These are phyloP conservation scores for Pissodes strobi DNA, from an alignment of 1,140 invertebrate genomes.

Conservation along the genomic window DNA sequence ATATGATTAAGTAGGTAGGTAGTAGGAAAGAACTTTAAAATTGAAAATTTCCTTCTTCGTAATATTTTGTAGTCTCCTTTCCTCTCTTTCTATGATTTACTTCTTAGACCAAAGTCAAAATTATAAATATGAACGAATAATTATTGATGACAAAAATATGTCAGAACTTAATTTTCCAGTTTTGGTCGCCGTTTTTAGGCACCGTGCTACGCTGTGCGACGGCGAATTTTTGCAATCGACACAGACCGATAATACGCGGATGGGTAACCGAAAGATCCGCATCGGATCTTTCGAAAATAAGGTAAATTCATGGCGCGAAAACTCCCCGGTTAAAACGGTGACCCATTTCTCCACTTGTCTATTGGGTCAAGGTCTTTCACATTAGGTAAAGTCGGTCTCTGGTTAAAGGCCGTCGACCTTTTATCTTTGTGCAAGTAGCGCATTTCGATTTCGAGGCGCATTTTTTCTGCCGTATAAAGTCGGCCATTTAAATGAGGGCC, in stretches of 20 bases:
- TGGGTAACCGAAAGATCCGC: neutral
- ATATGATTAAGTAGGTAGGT: too few relatives aligned
- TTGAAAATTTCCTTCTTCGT: too few relatives aligned
- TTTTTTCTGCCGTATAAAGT: conserved; percentile 9
- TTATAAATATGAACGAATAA: too few relatives aligned
- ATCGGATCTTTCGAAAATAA: neutral
- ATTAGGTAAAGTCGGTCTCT: conserved; percentile 30
- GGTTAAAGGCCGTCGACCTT: conserved; percentile 20
- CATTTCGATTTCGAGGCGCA: conserved; percentile 16
- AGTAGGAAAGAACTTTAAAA: too few relatives aligned
- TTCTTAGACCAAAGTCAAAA: too few relatives aligned
- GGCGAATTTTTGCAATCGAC: conserved; percentile 8
- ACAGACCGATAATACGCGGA: conserved; percentile 1
- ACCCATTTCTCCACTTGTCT: conserved; percentile 31
- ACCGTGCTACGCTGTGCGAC: neutral
- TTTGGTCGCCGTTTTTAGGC: neutral
- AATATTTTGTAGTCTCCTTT: too few relatives aligned
- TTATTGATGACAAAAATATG: too few relatives aligned
- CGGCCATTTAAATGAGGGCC: neutral
- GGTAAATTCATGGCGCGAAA: conserved; percentile 9
- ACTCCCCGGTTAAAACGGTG: conserved; percentile 19
- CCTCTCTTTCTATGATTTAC: too few relatives aligned
- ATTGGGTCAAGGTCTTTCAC: conserved; percentile 32
- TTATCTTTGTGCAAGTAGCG: conserved; percentile 26
- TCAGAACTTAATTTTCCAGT: too few relatives aligned